Percentiles rank a stretch among this genome's conserved stretches.
These are phyloP conservation scores for Enteromius afrohamiltoni DNA, from an alignment of 2,797 vertebrate species.

Conservation along the genomic window DNA sequence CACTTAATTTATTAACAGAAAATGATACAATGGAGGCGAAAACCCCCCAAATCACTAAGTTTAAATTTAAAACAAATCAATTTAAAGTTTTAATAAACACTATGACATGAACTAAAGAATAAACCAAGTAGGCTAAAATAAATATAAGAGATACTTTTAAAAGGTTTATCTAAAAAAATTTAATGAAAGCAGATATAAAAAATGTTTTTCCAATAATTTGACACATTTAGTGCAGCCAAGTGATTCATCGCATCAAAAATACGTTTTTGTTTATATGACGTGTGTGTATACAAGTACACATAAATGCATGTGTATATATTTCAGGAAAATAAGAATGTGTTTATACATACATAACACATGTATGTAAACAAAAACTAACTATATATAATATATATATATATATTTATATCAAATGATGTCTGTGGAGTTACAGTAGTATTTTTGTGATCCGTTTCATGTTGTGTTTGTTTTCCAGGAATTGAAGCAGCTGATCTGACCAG, in stretches of 20 bases:
- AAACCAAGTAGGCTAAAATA: background rate
- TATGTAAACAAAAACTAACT: too few species aligned
- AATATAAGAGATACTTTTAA: background rate
- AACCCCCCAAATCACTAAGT: too few species aligned
- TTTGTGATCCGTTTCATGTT: background rate
- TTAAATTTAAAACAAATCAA: background rate
- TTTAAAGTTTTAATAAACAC: background rate
- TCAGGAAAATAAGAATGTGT: too few species aligned
- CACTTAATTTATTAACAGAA: background rate
- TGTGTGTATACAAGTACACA: too few species aligned
- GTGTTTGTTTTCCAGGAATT: constrained; percentile 78
- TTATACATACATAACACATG: too few species aligned
- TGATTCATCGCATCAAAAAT: too few species aligned
- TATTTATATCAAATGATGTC: background rate
- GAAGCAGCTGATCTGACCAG: constrained; percentile 92
- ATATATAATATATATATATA: too few species aligned
- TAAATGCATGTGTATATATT: too few species aligned
- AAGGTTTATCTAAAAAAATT: background rate
- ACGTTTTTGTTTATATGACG: too few species aligned
- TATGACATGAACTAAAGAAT: background rate
- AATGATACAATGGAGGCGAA: too few species aligned
- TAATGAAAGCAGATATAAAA: background rate
- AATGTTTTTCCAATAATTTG: too few species aligned
- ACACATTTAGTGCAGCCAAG: too few species aligned
- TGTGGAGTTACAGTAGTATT: background rate